Conservation (phyloP, 2,888 invertebrate species). For the Molanna angustata region DNA sequence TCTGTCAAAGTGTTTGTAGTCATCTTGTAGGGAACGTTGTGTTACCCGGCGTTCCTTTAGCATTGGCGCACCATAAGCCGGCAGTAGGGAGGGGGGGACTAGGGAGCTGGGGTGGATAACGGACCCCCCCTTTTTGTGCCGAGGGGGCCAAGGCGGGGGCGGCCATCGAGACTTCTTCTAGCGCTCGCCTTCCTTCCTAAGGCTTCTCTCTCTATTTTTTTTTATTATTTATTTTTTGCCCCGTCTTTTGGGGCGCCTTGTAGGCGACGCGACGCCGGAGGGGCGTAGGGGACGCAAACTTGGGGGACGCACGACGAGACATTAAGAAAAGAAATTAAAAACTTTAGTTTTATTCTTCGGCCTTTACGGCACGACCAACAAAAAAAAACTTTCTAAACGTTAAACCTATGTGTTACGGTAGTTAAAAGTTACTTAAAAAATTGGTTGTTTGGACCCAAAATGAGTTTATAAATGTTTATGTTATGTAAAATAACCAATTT, state of each 20-base stretch:
- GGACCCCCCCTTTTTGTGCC: slow-evolving; percentile 3
- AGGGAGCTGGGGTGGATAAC: slow-evolving; percentile 6
- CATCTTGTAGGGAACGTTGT: too few species aligned
- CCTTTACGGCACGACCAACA: too few species aligned
- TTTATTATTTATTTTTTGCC: slow-evolving; percentile 30
- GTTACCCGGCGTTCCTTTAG: too few species aligned
- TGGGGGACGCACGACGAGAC: not conserved
- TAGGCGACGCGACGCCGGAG: slow-evolving; percentile 25
- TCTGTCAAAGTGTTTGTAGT: too few species aligned
- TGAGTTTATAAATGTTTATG: too few species aligned
- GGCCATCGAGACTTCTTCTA: slow-evolving; percentile 16
- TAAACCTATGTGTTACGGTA: too few species aligned
- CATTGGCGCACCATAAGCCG: slow-evolving; percentile 11
- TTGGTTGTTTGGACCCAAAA: too few species aligned
- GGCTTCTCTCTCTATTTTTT: slow-evolving; percentile 19
- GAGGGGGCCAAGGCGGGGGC: slow-evolving; percentile 4
- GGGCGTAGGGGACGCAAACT: slow-evolving; percentile 8
- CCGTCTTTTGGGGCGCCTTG: slow-evolving; percentile 32
- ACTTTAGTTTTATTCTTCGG: too few species aligned
- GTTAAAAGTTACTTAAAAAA: too few species aligned
- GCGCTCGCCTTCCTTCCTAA: slow-evolving; percentile 5
- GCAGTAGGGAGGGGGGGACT: not conserved
- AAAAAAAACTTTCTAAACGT: too few species aligned
- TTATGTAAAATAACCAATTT: too few species aligned
- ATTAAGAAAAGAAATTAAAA: not conserved